Evolutionary conservation across 2,797 vertebrate genomes (phyloP).

Genomic region (Parotocinclus haroldoi): DNA sequence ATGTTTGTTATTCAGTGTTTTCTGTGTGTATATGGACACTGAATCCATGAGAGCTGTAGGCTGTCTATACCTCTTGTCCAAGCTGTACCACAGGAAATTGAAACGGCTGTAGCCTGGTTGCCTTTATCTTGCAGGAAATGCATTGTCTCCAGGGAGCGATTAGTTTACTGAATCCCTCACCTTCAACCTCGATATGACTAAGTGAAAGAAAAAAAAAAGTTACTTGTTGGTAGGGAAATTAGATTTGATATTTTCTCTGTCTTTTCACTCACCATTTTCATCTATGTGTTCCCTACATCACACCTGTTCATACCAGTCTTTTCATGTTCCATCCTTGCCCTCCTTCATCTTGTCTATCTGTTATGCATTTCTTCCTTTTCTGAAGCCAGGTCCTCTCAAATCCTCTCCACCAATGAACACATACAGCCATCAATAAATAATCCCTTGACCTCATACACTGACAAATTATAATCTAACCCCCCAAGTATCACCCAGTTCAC

Average conservation of each 20-base stretch:
- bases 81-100: conserved; percentile 21
- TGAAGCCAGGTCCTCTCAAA: conserved; percentile 62
- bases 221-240: neutral
- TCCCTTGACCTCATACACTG: conserved; percentile 66
- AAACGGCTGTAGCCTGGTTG: conserved; percentile 9
- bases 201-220: conserved; percentile 1
- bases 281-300: too few relatives aligned
- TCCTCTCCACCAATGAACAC: conserved; percentile 49
- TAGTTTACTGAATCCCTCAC: conserved; percentile 21
- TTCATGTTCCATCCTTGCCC: too few relatives aligned
- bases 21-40: neutral
- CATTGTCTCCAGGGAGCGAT: conserved; percentile 8
- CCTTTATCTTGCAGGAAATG: conserved; percentile 38
- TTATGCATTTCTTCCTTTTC: conserved; percentile 9
- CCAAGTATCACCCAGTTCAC: conserved; percentile 63
- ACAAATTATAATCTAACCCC: conserved; percentile 66
- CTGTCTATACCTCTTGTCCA: conserved; percentile 18
- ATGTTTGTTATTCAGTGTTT: conserved; percentile 5
- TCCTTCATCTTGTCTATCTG: too few relatives aligned
- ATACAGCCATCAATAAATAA: conserved; percentile 67
- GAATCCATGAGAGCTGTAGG: neutral
- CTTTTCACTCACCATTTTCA: too few relatives aligned
- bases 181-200: neutral
- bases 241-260: too few relatives aligned
- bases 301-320: too few relatives aligned